Evolutionary conservation across 2,797 vertebrate species (phyloP).

Genomic region (Cirrhinus mrigala): DNA sequence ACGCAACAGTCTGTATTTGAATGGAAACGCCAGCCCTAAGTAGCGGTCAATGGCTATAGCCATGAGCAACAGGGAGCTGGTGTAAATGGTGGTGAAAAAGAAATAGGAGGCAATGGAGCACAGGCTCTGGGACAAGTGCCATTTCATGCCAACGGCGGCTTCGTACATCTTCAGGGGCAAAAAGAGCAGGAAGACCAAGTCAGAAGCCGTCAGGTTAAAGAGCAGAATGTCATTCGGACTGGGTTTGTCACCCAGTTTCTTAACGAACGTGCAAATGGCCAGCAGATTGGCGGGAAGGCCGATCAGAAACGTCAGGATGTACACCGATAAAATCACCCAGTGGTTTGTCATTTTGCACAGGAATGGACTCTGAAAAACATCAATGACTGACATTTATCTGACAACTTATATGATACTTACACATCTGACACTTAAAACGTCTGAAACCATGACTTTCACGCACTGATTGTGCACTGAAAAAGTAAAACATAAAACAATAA

Average conservation of each 20-base stretch:
- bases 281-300: slow-evolving; percentile 83
- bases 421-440: background rate
- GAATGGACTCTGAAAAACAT: slow-evolving; percentile 23
- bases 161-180: slow-evolving; percentile 85
- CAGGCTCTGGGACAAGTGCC: slow-evolving; percentile 69
- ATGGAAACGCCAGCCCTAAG: slow-evolving; percentile 77
- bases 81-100: slow-evolving; percentile 86
- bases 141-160: slow-evolving; percentile 64
- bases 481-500: background rate
- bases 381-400: background rate
- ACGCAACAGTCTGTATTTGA: slow-evolving; percentile 72
- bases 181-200: slow-evolving; percentile 82
- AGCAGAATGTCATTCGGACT: slow-evolving; percentile 78
- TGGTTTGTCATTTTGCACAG: slow-evolving; percentile 13
- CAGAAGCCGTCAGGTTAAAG: slow-evolving; percentile 81
- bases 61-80: slow-evolving; percentile 84
- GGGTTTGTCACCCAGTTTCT: slow-evolving; percentile 71
- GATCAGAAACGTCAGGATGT: slow-evolving; percentile 77
- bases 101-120: slow-evolving; percentile 79
- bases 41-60: slow-evolving; percentile 84
- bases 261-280: slow-evolving; percentile 76
- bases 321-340: slow-evolving; percentile 70
- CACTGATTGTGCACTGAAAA: background rate
- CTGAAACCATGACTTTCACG: background rate
- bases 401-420: background rate